These are phyloP conservation scores for Raja brachyura DNA, from an alignment of 2,113 vertebrate species.

Conservation along the genomic window DNA sequence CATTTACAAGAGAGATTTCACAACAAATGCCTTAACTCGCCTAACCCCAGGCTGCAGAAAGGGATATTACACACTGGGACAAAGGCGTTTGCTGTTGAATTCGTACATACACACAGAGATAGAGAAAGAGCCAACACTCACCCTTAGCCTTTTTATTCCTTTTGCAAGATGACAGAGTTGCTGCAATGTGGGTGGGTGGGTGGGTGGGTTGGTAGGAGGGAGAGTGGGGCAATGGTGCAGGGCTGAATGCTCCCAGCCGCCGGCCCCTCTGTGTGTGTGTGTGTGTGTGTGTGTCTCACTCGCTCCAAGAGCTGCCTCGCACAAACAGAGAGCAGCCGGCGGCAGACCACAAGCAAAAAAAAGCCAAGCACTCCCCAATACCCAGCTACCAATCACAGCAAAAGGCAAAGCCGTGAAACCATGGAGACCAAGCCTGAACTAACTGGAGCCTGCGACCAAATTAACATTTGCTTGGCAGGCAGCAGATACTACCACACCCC, in stretches of 20 bases:
- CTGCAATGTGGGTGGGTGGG: neutral
- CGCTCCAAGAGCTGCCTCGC: neutral
- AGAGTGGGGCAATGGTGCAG: neutral
- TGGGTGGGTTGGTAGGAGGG: too few relatives aligned
- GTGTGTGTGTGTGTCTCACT: neutral
- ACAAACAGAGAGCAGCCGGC: neutral
- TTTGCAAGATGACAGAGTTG: neutral
- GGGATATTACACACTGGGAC: neutral
- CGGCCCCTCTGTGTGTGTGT: neutral
- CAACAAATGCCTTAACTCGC: neutral
- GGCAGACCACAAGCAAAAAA: neutral
- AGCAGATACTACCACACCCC: neutral
- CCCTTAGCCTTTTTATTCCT: neutral
- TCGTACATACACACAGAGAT: neutral
- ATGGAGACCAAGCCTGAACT: neutral
- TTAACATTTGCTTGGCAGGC: neutral
- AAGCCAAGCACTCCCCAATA: constrained; percentile 7
- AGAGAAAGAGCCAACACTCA: neutral
- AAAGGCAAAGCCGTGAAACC: neutral
- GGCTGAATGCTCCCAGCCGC: too few relatives aligned
- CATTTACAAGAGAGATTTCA: neutral
- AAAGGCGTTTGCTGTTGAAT: constrained; percentile 10
- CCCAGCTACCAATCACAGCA: neutral
- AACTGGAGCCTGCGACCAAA: neutral
- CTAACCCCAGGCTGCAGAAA: neutral